phyloP scores from a whole-genome alignment of 1,140 invertebrate genomes.

The Danaus plexippus region DNA sequence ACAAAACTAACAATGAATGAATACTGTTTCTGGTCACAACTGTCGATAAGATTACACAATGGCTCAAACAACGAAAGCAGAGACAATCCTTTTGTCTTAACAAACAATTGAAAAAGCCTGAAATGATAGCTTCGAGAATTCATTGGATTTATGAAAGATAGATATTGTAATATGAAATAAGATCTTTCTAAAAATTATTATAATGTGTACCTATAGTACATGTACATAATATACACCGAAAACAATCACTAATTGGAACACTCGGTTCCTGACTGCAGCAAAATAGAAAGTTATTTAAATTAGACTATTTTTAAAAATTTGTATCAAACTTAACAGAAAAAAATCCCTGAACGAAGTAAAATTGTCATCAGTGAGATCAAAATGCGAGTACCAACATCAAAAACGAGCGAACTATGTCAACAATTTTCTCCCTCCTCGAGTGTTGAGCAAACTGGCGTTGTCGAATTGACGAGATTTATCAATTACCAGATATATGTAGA shows the following conservation, averaged over 20 bases:
- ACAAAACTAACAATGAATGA: constrained; percentile 13
- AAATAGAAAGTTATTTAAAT: too few species aligned
- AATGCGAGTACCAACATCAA: constrained; percentile 1
- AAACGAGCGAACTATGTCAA: constrained; percentile 9
- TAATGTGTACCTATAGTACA: too few species aligned
- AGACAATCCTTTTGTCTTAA: constrained; percentile 24
- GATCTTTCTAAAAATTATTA: background rate
- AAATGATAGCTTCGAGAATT: constrained; percentile 18
- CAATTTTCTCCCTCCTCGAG: constrained; percentile 25
- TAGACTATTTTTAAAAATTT: too few species aligned
- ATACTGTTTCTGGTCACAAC: constrained; percentile 20
- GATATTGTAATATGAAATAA: constrained; percentile 20
- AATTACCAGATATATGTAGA: constrained; percentile 35
- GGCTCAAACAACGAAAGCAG: constrained; percentile 22
- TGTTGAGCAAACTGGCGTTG: constrained; percentile 29
- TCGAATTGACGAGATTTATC: constrained; percentile 41
- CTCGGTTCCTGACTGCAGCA: too few species aligned
- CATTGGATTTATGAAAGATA: constrained; percentile 21
- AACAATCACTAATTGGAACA: too few species aligned
- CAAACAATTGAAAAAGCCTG: constrained; percentile 30
- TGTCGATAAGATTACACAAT: constrained; percentile 26
- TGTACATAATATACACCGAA: too few species aligned
- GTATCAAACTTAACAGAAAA: too few species aligned
- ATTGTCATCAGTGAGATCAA: too few species aligned
- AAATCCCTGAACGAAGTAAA: too few species aligned